phyloP scores from a whole-genome alignment of 2,888 invertebrate species.

The Lasioglossum villosulum region DNA sequence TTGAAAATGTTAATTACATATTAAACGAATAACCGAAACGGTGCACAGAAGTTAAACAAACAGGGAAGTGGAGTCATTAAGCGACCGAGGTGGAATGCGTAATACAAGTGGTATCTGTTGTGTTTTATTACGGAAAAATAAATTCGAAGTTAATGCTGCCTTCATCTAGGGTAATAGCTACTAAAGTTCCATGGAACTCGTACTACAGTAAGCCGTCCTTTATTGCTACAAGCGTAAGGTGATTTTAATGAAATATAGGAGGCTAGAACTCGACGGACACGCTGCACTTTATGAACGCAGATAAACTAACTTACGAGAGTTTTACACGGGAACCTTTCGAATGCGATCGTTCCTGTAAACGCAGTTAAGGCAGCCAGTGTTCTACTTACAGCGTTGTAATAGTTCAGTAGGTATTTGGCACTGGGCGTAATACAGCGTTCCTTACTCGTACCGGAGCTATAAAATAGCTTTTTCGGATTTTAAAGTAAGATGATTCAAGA shows the following conservation, averaged over 20 bases:
- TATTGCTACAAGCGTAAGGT: slow-evolving; percentile 13
- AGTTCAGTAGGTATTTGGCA: background rate
- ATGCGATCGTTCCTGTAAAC: background rate
- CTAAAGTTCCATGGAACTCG: slow-evolving; percentile 9
- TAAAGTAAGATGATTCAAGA: background rate
- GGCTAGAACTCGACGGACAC: slow-evolving; percentile 6
- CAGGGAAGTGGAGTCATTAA: background rate
- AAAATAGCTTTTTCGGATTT: background rate
- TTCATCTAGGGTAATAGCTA: slow-evolving; percentile 16
- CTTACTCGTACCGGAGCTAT: background rate
- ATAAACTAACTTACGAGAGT: background rate
- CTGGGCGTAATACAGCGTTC: background rate
- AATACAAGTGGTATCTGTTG: background rate
- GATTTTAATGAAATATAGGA: slow-evolving; percentile 10
- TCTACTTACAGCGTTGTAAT: background rate
- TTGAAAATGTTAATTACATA: background rate
- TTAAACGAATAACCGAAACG: too few species aligned
- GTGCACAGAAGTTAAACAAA: background rate
- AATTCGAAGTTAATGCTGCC: background rate
- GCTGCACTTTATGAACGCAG: background rate
- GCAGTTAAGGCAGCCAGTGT: background rate
- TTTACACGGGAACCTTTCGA: background rate
- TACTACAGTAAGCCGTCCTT: background rate
- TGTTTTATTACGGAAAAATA: background rate
- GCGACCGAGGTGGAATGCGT: background rate